Base-by-base conservation (phyloP, 2,888 invertebrate genomes). In the Drosophila colorata region DNA sequence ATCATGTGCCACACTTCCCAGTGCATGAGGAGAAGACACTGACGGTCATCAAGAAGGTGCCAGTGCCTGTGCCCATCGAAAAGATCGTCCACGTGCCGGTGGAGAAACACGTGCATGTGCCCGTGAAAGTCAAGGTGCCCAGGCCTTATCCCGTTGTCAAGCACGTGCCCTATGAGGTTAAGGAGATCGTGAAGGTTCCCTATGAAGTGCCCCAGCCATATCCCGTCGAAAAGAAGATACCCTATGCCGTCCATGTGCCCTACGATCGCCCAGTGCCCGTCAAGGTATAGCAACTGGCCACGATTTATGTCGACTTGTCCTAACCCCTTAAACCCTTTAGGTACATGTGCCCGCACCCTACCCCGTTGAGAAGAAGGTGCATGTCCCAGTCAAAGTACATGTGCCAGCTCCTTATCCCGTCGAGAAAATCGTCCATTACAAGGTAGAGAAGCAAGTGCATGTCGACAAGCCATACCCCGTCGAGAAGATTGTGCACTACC, bases 261-360 rank as follows among this genome's bases (percentile, higher is more conserved):
- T 95, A 96, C 73, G 96, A 96, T 84, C 94, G 95, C 86, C 96
- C 95, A 85, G 96, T 96, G 93, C 96, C 96, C 90, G 95, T 95
- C 74, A 95, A 95, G 87, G 82, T 82, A 58, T 25, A 37, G 33
- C 2, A 9, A 8, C n/a, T 37, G 6, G 14, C n/a, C 0, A 7
- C n/a, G n/a, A 9, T 2, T n/a, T 11, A 8, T 5, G n/a, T 13
- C 46, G 28, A 6, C 2, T 9, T 40, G 9, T n/a, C 11, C n/a
- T 31, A 5, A 4, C 7, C 3, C 40, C 43, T 1, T 51, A 8
- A 38, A 18, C 7, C 20, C 5, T 2, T 41, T 23, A 82, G 92
- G 94, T 94, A 35, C 93, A 93, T 51, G 94, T 94, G 28, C 94
- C 93, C 20, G 93, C 91, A 87, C 95, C 95, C 87, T 94, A 94